Conservation (phyloP, 2,888 invertebrate genomes). For the Thelaira solivaga region DNA sequence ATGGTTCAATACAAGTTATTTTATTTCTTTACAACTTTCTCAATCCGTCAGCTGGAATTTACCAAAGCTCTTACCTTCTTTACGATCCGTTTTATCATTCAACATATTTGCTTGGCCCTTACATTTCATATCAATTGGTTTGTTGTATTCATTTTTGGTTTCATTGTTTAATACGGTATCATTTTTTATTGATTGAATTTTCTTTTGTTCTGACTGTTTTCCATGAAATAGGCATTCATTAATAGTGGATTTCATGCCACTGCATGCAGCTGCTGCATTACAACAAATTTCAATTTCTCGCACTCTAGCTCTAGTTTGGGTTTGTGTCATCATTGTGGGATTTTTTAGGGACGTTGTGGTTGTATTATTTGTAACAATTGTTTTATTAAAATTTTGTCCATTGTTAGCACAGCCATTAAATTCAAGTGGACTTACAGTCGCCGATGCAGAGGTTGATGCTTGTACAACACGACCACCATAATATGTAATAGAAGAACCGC, state of each 20-base stretch:
- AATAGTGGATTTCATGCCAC: slow-evolving; percentile 27
- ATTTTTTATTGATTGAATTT: slow-evolving; percentile 38
- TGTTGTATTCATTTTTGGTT: neutral
- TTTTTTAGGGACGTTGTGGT: slow-evolving; percentile 68
- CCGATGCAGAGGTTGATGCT: slow-evolving; percentile 32
- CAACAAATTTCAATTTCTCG: slow-evolving; percentile 76
- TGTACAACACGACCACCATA: slow-evolving; percentile 90
- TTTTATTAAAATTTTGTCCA: slow-evolving; percentile 67
- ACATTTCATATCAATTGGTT: slow-evolving; percentile 14
- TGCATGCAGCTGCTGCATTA: slow-evolving; percentile 40
- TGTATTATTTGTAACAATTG: slow-evolving; percentile 74
- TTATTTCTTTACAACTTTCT: too few relatives aligned
- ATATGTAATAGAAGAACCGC: slow-evolving; percentile 92
- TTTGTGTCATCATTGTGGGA: slow-evolving; percentile 73
- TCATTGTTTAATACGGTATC: slow-evolving; percentile 21
- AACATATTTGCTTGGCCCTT: slow-evolving; percentile 20
- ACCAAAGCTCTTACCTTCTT: slow-evolving; percentile 8
- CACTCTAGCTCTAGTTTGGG: slow-evolving; percentile 71
- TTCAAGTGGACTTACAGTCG: slow-evolving; percentile 78
- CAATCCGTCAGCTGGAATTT: too few relatives aligned
- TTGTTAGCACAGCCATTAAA: slow-evolving; percentile 74
- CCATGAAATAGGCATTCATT: slow-evolving; percentile 32
- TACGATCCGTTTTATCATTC: slow-evolving; percentile 7
- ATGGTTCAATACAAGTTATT: too few relatives aligned
- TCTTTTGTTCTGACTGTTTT: slow-evolving; percentile 62